These are phyloP conservation scores for Drosophila diplacantha DNA, from an alignment of 2,888 invertebrate species.

Conservation along the genomic window DNA sequence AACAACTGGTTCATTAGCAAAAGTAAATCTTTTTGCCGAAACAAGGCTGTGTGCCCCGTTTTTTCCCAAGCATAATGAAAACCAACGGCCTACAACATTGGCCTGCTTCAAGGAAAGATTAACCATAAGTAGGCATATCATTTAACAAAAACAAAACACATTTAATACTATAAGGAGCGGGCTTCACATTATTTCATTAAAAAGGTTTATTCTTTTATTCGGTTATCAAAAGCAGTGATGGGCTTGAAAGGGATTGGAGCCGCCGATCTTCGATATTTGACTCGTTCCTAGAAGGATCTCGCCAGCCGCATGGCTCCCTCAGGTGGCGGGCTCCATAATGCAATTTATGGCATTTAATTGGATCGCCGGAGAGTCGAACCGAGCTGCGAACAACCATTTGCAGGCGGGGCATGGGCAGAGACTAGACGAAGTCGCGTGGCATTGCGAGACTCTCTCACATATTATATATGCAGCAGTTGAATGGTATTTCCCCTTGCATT, in stretches of 20 bases:
- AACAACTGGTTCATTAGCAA: too few species aligned
- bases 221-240: neutral
- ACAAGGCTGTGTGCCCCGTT: neutral
- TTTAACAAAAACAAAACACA: slow-evolving; percentile 3
- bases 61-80: neutral
- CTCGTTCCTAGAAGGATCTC: slow-evolving; percentile 4
- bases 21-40: too few species aligned
- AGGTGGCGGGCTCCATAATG: slow-evolving; percentile 45
- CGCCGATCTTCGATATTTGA: slow-evolving; percentile 3
- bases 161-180: neutral
- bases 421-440: slow-evolving; percentile 33
- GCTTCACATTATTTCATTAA: neutral
- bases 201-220: slow-evolving; percentile 7
- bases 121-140: neutral
- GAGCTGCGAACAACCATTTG: slow-evolving; percentile 27
- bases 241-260: slow-evolving; percentile 1
- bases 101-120: neutral
- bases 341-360: slow-evolving; percentile 64
- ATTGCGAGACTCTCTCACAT: neutral
- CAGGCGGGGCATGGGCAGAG: slow-evolving; percentile 2
- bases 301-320: neutral
- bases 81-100: too few species aligned
- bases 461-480: neutral
- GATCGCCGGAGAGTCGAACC: slow-evolving; percentile 3
- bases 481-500: slow-evolving; percentile 4